phyloP scores from a whole-genome alignment of 64 coral and sea anemone genomes.

The Catalaphyllia jardinei region DNA sequence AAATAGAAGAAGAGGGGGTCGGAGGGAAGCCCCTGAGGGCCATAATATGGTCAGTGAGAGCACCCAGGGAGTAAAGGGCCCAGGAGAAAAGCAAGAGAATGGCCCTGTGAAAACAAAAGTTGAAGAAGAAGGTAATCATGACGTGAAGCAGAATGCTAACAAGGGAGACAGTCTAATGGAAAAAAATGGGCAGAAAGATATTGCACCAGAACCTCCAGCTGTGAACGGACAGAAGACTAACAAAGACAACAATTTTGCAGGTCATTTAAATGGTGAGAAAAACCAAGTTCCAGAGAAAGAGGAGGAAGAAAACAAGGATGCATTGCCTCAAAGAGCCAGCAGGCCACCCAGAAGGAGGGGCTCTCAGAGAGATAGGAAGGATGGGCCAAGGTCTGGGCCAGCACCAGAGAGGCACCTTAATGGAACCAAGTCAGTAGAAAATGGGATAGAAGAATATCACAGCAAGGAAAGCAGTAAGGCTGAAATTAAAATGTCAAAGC shows the following conservation, averaged over 20 bases:
- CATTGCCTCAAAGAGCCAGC: constrained; percentile 18
- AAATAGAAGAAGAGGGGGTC: constrained; percentile 2
- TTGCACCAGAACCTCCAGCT: background rate
- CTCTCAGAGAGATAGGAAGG: constrained; percentile 6
- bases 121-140: background rate
- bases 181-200: background rate
- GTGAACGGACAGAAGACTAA: background rate
- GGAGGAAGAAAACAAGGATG: background rate
- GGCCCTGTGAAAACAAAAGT: background rate
- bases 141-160: background rate
- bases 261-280: constrained; percentile 9
- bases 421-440: constrained; percentile 31
- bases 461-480: background rate
- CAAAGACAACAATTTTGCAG: background rate
- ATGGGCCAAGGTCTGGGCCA: background rate
- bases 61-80: background rate
- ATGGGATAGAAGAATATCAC: background rate
- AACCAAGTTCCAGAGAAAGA: background rate
- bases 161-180: background rate
- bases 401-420: background rate
- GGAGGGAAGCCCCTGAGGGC: background rate
- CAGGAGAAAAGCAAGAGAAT: background rate
- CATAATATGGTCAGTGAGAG: background rate
- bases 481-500: background rate
- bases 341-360: constrained; percentile 37